phyloP scores from a whole-genome alignment of 2,797 vertebrate species.

The Mormyrus proboscirostris region DNA sequence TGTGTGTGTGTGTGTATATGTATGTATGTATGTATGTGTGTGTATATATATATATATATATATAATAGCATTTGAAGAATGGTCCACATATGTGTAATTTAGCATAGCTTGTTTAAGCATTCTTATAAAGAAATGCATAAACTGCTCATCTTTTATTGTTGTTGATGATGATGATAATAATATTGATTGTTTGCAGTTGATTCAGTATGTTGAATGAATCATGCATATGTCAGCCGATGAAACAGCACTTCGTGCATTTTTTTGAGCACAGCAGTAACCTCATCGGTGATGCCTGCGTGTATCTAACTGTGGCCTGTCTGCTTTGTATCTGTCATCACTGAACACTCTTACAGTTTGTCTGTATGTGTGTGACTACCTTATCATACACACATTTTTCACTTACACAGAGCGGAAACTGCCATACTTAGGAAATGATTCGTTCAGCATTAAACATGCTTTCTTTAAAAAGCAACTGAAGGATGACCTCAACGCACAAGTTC shows the following conservation, averaged over 20 bases:
- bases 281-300: background rate
- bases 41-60: too few relatives aligned
- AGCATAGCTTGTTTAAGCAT: background rate
- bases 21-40: too few relatives aligned
- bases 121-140: background rate
- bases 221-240: background rate
- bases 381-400: background rate
- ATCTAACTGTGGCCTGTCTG: background rate
- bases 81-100: background rate
- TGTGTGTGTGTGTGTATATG: too few relatives aligned
- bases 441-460: background rate
- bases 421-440: background rate
- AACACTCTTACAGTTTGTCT: background rate
- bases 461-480: background rate
- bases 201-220: background rate
- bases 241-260: background rate
- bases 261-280: background rate
- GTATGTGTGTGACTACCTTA: background rate
- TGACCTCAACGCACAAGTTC: background rate
- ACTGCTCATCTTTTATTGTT: background rate
- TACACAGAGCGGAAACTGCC: background rate
- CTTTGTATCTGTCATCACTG: background rate
- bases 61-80: background rate
- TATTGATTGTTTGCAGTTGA: background rate
- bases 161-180: background rate